phyloP scores from a whole-genome alignment of 1,140 invertebrate genomes.

The Pomacea maculata region DNA sequence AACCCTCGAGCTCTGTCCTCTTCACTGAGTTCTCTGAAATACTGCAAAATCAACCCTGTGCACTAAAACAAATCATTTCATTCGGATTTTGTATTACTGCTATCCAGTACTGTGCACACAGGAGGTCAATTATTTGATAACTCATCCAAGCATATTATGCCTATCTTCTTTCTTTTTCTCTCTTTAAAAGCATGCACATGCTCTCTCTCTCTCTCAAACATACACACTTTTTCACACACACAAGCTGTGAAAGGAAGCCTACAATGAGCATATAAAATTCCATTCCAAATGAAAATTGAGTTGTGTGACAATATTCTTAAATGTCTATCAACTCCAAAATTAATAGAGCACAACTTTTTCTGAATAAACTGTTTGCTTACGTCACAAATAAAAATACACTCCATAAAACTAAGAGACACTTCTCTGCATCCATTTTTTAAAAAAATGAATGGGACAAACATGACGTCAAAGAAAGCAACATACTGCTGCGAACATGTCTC shows the following conservation, averaged over 20 bases:
- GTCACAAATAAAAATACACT: background rate
- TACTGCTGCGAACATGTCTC: conserved; percentile 59
- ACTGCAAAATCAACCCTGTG: conserved; percentile 38
- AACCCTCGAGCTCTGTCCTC: conserved; percentile 49
- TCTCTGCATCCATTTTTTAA: background rate
- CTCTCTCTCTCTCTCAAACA: background rate
- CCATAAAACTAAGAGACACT: background rate
- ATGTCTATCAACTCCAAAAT: no score
- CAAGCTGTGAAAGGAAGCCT: background rate
- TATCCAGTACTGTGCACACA: background rate
- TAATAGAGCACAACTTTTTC: no score
- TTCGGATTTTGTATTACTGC: background rate
- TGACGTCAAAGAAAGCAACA: conserved; percentile 7
- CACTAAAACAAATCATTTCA: background rate
- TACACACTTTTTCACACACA: background rate
- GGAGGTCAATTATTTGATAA: no score
- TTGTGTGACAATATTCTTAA: background rate
- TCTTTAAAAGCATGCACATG: background rate
- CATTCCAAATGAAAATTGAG: background rate
- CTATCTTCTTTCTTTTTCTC: no score
- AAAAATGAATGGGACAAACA: background rate
- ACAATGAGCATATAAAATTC: background rate
- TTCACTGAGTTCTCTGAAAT: conserved; percentile 50
- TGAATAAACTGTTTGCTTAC: no score
- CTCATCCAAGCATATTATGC: no score